These are phyloP conservation scores for Rhegmatorhina hoffmannsi DNA, from an alignment of 2,113 vertebrate genomes.

Conservation along the genomic window DNA sequence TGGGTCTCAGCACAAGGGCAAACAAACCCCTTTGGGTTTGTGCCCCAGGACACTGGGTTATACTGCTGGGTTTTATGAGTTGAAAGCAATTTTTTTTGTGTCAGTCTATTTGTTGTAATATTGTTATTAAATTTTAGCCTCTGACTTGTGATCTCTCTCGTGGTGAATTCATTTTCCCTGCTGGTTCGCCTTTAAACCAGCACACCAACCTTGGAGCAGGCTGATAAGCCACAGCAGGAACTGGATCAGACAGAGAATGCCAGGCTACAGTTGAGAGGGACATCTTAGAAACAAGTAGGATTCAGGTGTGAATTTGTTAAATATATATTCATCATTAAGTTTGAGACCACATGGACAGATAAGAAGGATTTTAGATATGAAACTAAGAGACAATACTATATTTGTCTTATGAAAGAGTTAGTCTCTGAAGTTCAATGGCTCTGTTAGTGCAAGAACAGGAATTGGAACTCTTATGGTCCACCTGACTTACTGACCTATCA, in stretches of 20 bases:
- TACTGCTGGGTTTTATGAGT: too few relatives aligned
- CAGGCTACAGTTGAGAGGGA: background rate
- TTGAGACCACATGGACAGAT: background rate
- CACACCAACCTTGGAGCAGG: background rate
- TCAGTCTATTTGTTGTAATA: too few relatives aligned
- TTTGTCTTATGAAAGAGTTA: background rate
- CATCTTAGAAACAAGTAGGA: accelerated
- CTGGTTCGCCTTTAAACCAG: background rate
- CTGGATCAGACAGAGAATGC: background rate
- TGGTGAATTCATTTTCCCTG: background rate
- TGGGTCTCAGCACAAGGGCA: too few relatives aligned
- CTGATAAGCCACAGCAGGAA: background rate
- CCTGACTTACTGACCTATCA: background rate
- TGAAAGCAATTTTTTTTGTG: too few relatives aligned
- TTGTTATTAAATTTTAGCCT: too few relatives aligned
- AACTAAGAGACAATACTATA: background rate
- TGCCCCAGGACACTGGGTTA: too few relatives aligned
- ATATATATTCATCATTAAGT: background rate
- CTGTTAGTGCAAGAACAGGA: background rate
- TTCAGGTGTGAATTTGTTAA: background rate
- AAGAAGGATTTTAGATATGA: background rate
- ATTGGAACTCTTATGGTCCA: background rate
- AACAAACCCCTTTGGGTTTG: too few relatives aligned
- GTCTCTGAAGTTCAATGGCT: background rate
- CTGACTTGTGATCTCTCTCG: too few relatives aligned